These are phyloP conservation scores for Drosophila putrida DNA, from an alignment of 2,888 invertebrate genomes.

Conservation along the genomic window DNA sequence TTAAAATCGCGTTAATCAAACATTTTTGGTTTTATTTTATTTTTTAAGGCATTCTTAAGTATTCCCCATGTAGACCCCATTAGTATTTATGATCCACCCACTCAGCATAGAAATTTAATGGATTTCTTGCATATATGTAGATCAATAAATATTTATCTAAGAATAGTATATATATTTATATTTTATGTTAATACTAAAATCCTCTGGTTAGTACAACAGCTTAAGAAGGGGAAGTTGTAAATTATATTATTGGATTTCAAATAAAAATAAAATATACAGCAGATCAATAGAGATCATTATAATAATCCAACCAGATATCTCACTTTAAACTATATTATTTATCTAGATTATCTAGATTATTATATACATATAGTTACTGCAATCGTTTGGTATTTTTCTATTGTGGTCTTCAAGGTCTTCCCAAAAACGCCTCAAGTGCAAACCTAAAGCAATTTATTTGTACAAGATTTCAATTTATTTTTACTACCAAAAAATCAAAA, in stretches of 20 bases:
- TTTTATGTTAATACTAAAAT: neutral
- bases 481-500: slow-evolving; percentile 44
- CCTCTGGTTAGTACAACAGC: neutral
- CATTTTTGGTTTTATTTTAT: neutral
- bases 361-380: neutral
- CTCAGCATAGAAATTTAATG: slow-evolving; percentile 1
- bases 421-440: slow-evolving; percentile 6
- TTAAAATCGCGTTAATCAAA: slow-evolving; percentile 23
- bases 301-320: neutral
- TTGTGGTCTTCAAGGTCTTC: slow-evolving; percentile 28
- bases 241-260: neutral
- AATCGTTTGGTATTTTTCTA: slow-evolving; percentile 23
- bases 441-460: slow-evolving; percentile 39
- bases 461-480: slow-evolving; percentile 50
- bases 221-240: neutral
- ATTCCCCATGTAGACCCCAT: slow-evolving; percentile 13
- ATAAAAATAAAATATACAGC: neutral
- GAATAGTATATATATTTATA: too few relatives aligned
- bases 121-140: slow-evolving; percentile 5
- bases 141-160: slow-evolving; percentile 12
- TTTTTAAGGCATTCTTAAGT: slow-evolving; percentile 16
- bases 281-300: slow-evolving; percentile 4
- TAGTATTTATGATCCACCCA: slow-evolving; percentile 12
- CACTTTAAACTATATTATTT: neutral
- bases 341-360: neutral